Base-by-base conservation (phyloP, 2,113 vertebrate genomes). In the Mus musculus region DNA sequence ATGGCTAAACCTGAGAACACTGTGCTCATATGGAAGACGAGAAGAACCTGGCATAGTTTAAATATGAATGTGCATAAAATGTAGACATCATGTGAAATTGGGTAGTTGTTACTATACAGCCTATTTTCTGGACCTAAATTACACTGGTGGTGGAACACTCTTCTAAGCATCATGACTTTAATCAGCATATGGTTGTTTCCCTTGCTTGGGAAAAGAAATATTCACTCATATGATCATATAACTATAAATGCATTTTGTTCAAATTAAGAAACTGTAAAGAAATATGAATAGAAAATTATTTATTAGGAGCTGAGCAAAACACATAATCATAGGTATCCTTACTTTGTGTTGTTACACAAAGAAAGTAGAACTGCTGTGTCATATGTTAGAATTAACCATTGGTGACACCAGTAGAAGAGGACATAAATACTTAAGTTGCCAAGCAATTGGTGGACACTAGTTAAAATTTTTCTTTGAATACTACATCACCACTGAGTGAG, bases 381-480 rank as follows among this genome's bases (percentile, higher is more conserved):
- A 42, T 78, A 0, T 71, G 4, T 71, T 7, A 19, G 52, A 71
- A 26, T 69, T 86, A 67, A 78, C 7, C n/a, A 61, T 1, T 7
- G 59, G 0, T 49, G 24, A 39, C 8, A 12, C 69, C 52, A 39
- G 54, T 4, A 87, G 14, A 71, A n/a, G 10, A 28, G 0, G 5
- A 78, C 10, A 56, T 36, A 14, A 77, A 28, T 76, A n/a, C 36
- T 85, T 36, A 69, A 33, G 26, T 46, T 4, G 49, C 39, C 39
- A 33, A 20, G 2, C 5, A 24, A n/a, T 75, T 84, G 5, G 19
- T 26, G 8, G 0, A 3, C 39, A 17, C 7, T 46, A 76, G 0
- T 42, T 46, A 67, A 1, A 6, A 36, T 42, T 26, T 73, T 75
- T 63, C 52, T 19, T 20, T 24, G 14, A 17, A 17, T 12, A 7